Evolutionary conservation across 2,113 vertebrate species (phyloP).

Genomic region (Ciconia boyciana): DNA sequence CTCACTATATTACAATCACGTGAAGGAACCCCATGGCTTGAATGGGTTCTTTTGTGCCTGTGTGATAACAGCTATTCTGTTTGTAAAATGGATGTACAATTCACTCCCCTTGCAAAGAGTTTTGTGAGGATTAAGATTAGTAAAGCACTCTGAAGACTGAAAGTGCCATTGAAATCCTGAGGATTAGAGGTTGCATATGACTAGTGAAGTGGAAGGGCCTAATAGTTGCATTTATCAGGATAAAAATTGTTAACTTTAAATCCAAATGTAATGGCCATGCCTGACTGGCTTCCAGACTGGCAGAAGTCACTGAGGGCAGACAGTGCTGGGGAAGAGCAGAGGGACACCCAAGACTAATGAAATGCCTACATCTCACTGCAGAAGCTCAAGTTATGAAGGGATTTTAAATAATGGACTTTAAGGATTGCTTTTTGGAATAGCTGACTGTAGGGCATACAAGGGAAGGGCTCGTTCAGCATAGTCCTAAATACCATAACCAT

Average conservation of each 20-base stretch:
- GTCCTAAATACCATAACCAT: not conserved
- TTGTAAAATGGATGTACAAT: not conserved
- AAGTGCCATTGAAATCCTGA: conserved; percentile 14
- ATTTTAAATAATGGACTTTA: not conserved
- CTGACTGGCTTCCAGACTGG: not conserved
- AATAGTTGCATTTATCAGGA: not conserved
- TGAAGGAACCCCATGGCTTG: not conserved
- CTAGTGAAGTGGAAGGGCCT: not conserved
- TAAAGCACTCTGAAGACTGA: not conserved
- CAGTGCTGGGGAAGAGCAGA: not conserved
- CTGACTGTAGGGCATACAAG: not conserved
- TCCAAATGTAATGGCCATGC: not conserved
- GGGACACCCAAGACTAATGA: not conserved
- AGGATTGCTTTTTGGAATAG: not conserved
- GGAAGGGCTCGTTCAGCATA: not conserved
- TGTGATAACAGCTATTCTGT: not conserved
- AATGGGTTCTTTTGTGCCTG: not conserved
- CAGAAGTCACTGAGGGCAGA: not conserved
- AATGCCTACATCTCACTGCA: not conserved
- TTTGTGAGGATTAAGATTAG: not conserved
- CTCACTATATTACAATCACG: not conserved
- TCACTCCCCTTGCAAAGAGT: not conserved
- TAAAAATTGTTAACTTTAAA: not conserved
- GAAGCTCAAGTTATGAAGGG: not conserved
- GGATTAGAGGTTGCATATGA: not conserved